A percentile compares a stretch with the other conserved stretches of the same genome.
Evolutionary conservation across 2,888 invertebrate species (phyloP).

Genomic region (Alloplasta piceator): DNA sequence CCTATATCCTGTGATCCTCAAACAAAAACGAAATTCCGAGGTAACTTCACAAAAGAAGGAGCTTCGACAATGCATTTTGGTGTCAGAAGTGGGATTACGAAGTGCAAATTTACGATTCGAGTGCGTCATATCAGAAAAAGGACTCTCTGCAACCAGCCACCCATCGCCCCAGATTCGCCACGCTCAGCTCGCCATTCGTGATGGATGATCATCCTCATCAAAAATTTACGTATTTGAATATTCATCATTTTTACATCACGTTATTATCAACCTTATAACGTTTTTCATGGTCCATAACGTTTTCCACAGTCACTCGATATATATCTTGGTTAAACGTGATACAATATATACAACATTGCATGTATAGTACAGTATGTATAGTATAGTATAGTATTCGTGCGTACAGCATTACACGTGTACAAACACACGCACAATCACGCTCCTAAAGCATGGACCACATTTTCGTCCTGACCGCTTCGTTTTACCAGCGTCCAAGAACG

Average conservation of each 20-base stretch:
- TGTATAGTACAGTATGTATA: too few relatives aligned
- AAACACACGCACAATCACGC: too few relatives aligned
- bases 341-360: too few relatives aligned
- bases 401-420: background rate
- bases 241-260: constrained; percentile 25
- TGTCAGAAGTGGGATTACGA: constrained; percentile 12
- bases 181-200: constrained; percentile 25
- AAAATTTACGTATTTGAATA: constrained; percentile 29
- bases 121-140: constrained; percentile 18
- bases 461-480: too few relatives aligned
- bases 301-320: background rate
- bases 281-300: too few relatives aligned
- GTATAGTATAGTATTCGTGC: background rate
- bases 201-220: constrained; percentile 20
- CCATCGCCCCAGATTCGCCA: constrained; percentile 18
- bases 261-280: too few relatives aligned
- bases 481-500: background rate
- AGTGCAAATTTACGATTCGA: constrained; percentile 1
- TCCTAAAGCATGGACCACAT: too few relatives aligned
- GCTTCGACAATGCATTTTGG: too few relatives aligned
- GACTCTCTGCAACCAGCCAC: constrained; percentile 17
- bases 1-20: too few relatives aligned
- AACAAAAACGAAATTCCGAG: too few relatives aligned
- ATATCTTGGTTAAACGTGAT: too few relatives aligned
- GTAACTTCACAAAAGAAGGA: too few relatives aligned